Conservation (phyloP, 2,113 vertebrate genomes). For the Gavialis gangeticus region DNA sequence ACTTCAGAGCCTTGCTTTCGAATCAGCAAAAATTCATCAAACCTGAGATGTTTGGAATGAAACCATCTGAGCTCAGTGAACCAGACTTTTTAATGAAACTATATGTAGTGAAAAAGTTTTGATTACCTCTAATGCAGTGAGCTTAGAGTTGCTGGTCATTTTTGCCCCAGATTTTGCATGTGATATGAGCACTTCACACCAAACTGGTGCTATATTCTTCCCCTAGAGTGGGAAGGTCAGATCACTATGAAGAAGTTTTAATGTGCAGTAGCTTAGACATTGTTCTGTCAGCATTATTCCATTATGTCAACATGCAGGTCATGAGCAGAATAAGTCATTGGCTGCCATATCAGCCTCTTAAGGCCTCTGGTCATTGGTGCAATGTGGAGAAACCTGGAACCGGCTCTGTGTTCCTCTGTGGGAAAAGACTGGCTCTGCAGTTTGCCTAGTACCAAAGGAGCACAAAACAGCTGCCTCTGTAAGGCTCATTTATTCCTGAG, state of each 20-base stretch:
- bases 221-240: not conserved
- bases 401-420: fast-evolving
- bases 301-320: too few relatives aligned
- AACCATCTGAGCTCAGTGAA: too few relatives aligned
- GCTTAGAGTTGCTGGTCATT: too few relatives aligned
- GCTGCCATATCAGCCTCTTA: not conserved
- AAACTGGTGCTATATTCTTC: not conserved
- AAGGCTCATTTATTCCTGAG: fast-evolving
- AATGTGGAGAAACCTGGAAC: not conserved
- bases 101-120: too few relatives aligned
- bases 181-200: not conserved
- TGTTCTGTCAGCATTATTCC: too few relatives aligned
- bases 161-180: not conserved
- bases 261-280: not conserved
- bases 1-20: too few relatives aligned
- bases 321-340: not conserved
- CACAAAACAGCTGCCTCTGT: fast-evolving
- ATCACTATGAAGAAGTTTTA: not conserved
- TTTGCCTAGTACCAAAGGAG: fast-evolving
- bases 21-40: too few relatives aligned
- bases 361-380: not conserved
- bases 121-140: too few relatives aligned
- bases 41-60: too few relatives aligned
- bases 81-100: too few relatives aligned
- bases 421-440: fast-evolving